Evolutionary conservation across 2,113 vertebrate genomes (phyloP), one percentile per base, ranked within the genome.

Genomic region (Carassius auratus): DNA sequence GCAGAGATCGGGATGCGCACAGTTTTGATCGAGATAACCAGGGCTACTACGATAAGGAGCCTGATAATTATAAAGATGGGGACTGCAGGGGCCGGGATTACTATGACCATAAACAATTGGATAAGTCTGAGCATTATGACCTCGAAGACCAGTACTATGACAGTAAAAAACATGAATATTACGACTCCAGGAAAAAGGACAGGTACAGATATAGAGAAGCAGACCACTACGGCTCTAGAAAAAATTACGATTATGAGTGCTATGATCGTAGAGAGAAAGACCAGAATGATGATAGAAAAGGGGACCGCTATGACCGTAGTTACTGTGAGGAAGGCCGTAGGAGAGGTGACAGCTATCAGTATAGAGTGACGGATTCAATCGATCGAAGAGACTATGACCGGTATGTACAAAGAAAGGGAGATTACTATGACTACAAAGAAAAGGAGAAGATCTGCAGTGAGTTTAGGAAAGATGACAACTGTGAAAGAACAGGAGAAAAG

Each of bases 181-280:
- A 85, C 83, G 87, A 93, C 69, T 84, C 79, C 1, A 93, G 86
- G 85, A 87, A 92, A 15, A 81, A 71, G 2, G 79, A 82, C 45
- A 78, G 80, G 84, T 76, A 68, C 33, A 87, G 84, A 84, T 76
- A 17, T 14, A 23, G 48, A 75, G 83, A 82, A 10, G 89, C 89
- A 7, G 90, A 92, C n/a, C 68, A 55, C 10, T 86, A 90, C 85
- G 90, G 91, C 12, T 68, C 80, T 21, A 90, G 81, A 87, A 73
- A 86, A 76, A 85, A 88, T 21, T 86, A 66, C 57, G 48, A 57
- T 26, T 66, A 84, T 81, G 83, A 87, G 76, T 87, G 73, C 3
- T 81, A 79, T 85, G 73, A 90, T 8, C 30, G 77, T 61, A 88
- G 90, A 84, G 91, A 92, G 79, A 90, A 79, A 45, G 91, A 93